Evolutionary conservation across 2,113 vertebrate species (phyloP), one percentile per base, ranked within the genome.

Genomic region (Herpailurus yagouaroundi): DNA sequence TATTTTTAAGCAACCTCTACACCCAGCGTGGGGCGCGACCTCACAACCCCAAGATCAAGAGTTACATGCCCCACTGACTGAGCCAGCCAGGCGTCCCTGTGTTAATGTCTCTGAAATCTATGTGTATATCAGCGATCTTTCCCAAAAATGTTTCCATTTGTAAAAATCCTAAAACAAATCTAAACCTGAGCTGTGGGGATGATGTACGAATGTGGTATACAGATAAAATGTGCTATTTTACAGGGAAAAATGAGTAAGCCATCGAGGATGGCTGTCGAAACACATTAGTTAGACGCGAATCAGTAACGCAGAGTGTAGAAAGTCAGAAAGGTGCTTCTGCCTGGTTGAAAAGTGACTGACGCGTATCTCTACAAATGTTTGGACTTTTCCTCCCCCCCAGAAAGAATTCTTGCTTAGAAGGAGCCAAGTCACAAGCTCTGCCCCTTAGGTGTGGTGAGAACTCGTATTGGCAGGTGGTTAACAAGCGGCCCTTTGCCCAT

Each of bases 131-230:
- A 31, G 9, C 12, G 19, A 63, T 5, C 23, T 82, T 68, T 83
- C 60, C 55, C 31, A 69, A 80, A 89, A 85, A 76, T 77, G 11
- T 41, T 50, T 25, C 36, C 88, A 41, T 18, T 89, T 60, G 50
- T 19, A 73, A 93, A 77, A 93, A 93, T 60, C 55, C 77, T 95
- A 50, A 33, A 69, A 73, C 18, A 94, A 95, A 91, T 8, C 48
- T 25, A 79, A 89, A 69, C 38, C 15, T 50, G 19, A 74, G 33
- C 50, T 23, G 4, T 41, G 52, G 82, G 50, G 69, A 41, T 48
- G 50, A 48, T 29, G 4, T 38, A 36, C 41, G 13, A 38, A 73
- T 8, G 48, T 15, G 0, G 10, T 19, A 14, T 27, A 48, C 7
- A 80, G 79, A 74, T 55, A 76, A 94, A 86, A 84, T 14, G 23